Evolutionary conservation across 2,797 vertebrate species (phyloP).

Genomic region (Distichodus sexfasciatus): DNA sequence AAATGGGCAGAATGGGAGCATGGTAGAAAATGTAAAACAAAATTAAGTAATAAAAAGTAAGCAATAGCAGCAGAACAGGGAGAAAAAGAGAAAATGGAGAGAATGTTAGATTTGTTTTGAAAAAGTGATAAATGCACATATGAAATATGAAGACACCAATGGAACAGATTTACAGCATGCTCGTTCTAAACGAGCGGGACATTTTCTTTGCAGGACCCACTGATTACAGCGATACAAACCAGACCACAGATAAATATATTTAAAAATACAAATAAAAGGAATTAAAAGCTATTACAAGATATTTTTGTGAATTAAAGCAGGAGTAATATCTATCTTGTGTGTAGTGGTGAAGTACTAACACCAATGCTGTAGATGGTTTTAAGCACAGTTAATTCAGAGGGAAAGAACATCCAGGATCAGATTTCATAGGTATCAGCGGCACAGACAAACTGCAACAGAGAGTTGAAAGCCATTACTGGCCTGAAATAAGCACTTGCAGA

Average conservation of each 20-base stretch:
- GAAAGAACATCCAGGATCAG: background rate
- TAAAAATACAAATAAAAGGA: background rate
- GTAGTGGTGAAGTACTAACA: no score
- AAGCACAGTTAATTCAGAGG: background rate
- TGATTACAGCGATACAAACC: slow-evolving; percentile 19
- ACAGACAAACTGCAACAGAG: background rate
- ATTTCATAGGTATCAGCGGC: slow-evolving; percentile 24
- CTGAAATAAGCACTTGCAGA: background rate
- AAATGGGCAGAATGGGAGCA: background rate
- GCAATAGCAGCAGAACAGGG: slow-evolving; percentile 65
- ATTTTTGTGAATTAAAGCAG: no score
- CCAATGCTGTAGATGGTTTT: no score
- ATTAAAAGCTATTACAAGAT: no score
- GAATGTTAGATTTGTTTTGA: slow-evolving; percentile 68
- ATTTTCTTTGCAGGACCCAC: slow-evolving; percentile 40
- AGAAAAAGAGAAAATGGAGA: slow-evolving; percentile 72
- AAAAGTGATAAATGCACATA: slow-evolving; percentile 65
- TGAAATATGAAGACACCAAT: slow-evolving; percentile 53
- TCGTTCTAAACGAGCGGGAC: background rate
- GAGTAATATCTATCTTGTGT: background rate
- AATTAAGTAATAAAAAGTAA: slow-evolving; percentile 55
- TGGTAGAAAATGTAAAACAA: slow-evolving; percentile 38
- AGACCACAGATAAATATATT: background rate
- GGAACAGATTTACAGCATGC: slow-evolving; percentile 29
- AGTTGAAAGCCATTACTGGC: background rate